phyloP scores from a whole-genome alignment of 2,888 invertebrate genomes.

The Cryptus viduatorius region DNA sequence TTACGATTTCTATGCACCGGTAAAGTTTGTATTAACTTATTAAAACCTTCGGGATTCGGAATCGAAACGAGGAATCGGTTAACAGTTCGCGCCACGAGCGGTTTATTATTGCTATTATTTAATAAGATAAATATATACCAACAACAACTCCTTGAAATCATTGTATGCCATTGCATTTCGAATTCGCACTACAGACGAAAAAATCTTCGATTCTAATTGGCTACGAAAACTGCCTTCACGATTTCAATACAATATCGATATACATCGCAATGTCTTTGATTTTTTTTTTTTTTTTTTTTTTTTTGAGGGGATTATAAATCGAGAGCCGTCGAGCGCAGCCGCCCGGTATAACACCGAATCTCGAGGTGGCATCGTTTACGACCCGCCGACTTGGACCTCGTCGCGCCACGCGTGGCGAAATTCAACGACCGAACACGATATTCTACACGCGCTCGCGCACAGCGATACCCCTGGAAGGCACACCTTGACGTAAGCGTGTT shows the following conservation, averaged over 20 bases:
- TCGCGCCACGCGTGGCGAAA: slow-evolving; percentile 48
- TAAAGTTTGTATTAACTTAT: too few relatives aligned
- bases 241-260: not conserved
- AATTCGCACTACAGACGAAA: too few relatives aligned
- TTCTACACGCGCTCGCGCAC: slow-evolving; percentile 35
- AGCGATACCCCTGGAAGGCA: slow-evolving; percentile 14
- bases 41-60: too few relatives aligned
- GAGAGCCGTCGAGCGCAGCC: slow-evolving; percentile 7
- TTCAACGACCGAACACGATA: slow-evolving; percentile 50
- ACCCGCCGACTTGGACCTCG: slow-evolving; percentile 30
- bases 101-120: too few relatives aligned
- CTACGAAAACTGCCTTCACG: not conserved
- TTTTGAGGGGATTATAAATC: not conserved
- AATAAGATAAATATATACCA: too few relatives aligned
- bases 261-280: not conserved
- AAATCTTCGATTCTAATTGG: too few relatives aligned
- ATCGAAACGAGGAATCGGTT: too few relatives aligned
- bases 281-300: slow-evolving; percentile 13
- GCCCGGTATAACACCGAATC: slow-evolving; percentile 9
- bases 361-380: slow-evolving; percentile 26
- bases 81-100: too few relatives aligned
- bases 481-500: slow-evolving; percentile 1
- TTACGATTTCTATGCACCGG: too few relatives aligned
- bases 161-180: too few relatives aligned
- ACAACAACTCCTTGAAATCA: too few relatives aligned